These are phyloP conservation scores for Diplazon laetatorius DNA, from an alignment of 2,888 invertebrate species.

Conservation along the genomic window DNA sequence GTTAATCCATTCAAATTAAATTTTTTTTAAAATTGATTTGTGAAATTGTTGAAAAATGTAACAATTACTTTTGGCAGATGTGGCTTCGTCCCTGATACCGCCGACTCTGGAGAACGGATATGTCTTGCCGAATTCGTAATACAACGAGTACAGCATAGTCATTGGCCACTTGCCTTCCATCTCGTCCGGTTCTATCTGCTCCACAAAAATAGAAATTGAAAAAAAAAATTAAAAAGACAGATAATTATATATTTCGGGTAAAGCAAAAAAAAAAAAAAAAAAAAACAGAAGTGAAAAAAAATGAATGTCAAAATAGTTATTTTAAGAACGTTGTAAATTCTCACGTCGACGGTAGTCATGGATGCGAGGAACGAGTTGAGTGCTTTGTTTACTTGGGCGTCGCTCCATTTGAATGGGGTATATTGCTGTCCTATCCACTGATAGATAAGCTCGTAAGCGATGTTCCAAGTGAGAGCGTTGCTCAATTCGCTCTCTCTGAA, in stretches of 20 bases:
- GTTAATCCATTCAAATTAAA: neutral
- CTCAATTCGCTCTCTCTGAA: conserved; percentile 89
- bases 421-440: conserved; percentile 91
- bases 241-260: too few species aligned
- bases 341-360: conserved; percentile 88
- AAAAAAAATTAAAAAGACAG: too few species aligned
- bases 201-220: neutral
- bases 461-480: conserved; percentile 86
- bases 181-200: conserved; percentile 88
- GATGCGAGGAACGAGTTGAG: conserved; percentile 90
- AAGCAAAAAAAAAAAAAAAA: neutral
- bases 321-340: conserved; percentile 36
- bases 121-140: conserved; percentile 91
- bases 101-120: conserved; percentile 91
- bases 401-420: conserved; percentile 91
- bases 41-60: neutral
- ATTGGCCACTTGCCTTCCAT: conserved; percentile 92
- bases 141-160: conserved; percentile 90
- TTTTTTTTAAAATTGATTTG: neutral
- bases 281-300: neutral
- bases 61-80: conserved; percentile 86
- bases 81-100: conserved; percentile 89
- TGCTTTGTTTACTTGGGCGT: conserved; percentile 90
- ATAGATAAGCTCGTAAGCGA: conserved; percentile 89
- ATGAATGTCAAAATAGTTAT: neutral